phyloP scores from a whole-genome alignment of 2,797 vertebrate species.

The Selene dorsalis region DNA sequence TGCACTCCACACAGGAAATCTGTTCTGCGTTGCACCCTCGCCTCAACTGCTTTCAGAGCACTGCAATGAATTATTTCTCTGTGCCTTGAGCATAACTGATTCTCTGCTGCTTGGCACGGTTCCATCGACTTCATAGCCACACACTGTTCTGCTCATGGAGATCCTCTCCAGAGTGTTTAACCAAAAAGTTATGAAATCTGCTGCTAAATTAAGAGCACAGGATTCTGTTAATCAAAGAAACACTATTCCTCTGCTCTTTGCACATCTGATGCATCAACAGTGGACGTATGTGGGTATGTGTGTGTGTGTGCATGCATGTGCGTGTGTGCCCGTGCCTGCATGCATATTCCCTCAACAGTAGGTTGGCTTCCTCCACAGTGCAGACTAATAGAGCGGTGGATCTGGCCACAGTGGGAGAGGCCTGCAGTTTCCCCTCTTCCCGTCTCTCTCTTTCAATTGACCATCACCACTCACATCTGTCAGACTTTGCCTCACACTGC shows the following conservation, averaged over 20 bases:
- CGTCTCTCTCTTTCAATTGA: constrained; percentile 33
- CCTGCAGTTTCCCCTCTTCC: constrained; percentile 38
- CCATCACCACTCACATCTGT: constrained; percentile 51
- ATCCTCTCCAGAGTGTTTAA: constrained; percentile 54
- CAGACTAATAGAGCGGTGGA: constrained; percentile 65
- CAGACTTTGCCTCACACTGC: constrained; percentile 50
- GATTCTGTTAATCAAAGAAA: constrained; percentile 54
- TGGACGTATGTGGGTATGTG: no score
- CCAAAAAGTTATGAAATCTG: constrained; percentile 56
- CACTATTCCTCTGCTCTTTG: constrained; percentile 36
- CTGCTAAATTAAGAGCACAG: constrained; percentile 56
- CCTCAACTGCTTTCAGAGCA: constrained; percentile 66
- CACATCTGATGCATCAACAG: neutral
- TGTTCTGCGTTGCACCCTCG: constrained; percentile 60
- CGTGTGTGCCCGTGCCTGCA: neutral
- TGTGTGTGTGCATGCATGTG: neutral
- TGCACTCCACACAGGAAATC: constrained; percentile 47
- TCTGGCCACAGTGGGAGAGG: constrained; percentile 66
- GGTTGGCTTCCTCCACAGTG: constrained; percentile 47
- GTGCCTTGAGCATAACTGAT: constrained; percentile 77
- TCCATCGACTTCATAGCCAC: constrained; percentile 66
- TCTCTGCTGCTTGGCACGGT: constrained; percentile 66
- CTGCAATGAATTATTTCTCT: constrained; percentile 78
- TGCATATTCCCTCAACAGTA: constrained; percentile 38
- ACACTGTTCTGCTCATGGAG: constrained; percentile 49